Percentiles rank a stretch among this genome's conserved stretches.
Conservation (phyloP, 1,140 invertebrate species). For the Glomeris maerens region DNA sequence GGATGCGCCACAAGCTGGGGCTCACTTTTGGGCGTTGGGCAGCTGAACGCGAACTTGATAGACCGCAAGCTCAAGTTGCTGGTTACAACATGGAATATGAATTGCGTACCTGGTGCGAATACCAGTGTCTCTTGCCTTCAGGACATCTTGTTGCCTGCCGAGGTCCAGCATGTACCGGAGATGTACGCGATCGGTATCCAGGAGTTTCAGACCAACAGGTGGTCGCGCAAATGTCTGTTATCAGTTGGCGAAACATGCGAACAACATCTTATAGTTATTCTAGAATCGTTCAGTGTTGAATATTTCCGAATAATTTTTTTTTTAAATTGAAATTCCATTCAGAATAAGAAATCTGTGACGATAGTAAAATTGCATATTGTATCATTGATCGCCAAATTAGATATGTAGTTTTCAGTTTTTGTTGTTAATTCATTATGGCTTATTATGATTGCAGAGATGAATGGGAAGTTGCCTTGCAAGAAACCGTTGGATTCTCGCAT, state of each 20-base stretch:
- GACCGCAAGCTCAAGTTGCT: conserved; percentile 60
- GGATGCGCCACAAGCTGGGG: conserved; percentile 11
- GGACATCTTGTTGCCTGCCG: conserved; percentile 71
- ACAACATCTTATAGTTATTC: background rate
- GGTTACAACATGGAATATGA: conserved; percentile 94
- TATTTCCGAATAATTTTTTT: conserved; percentile 7
- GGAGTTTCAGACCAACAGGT: conserved; percentile 47
- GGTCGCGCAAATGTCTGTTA: conserved; percentile 13
- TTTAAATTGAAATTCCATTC: no score
- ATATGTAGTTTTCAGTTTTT: no score
- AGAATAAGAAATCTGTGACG: no score
- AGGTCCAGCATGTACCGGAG: conserved; percentile 72
- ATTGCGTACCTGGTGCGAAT: conserved; percentile 50
- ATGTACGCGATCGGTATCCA: conserved; percentile 84
- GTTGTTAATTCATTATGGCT: background rate
- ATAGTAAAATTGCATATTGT: no score
- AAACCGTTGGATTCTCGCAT: conserved; percentile 79
- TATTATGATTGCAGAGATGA: conserved; percentile 47
- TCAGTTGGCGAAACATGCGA: background rate
- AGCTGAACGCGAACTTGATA: conserved; percentile 71
- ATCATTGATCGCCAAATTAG: no score
- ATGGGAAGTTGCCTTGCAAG: conserved; percentile 82
- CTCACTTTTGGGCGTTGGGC: conserved; percentile 61
- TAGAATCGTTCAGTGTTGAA: background rate
- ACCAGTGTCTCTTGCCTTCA: conserved; percentile 60